Percentiles rank a stretch among this genome's conserved stretches.
Evolutionary conservation across 1,140 invertebrate genomes (phyloP).

Genomic region (Zophobas atratus): DNA sequence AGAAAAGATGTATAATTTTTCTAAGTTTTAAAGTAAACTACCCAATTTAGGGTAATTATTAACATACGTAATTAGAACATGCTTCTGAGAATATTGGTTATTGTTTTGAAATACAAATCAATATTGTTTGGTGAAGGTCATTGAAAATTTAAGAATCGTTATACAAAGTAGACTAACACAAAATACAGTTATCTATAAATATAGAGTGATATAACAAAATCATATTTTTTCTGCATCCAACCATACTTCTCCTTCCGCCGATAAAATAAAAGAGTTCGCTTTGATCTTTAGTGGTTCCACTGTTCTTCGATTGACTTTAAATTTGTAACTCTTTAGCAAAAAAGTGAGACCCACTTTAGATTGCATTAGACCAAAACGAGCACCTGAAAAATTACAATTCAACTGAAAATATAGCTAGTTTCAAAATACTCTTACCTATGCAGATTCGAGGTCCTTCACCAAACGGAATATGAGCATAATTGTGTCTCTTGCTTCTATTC

Average conservation of each 20-base stretch:
- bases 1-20: too few relatives aligned
- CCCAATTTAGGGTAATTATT: too few relatives aligned
- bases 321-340: neutral
- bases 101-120: too few relatives aligned
- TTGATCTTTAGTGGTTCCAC: neutral
- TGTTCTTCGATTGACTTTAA: neutral
- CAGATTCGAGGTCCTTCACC: conserved; percentile 71
- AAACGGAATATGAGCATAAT: neutral
- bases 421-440: conserved; percentile 73
- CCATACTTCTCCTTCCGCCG: conserved; percentile 36
- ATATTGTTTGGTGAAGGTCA: too few relatives aligned
- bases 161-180: too few relatives aligned
- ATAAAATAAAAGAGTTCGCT: conserved; percentile 25
- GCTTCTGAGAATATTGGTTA: too few relatives aligned
- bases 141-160: too few relatives aligned
- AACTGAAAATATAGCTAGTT: conserved; percentile 8
- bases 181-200: too few relatives aligned
- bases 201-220: neutral
- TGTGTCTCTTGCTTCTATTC: conserved; percentile 60
- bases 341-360: neutral
- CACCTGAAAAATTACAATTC: conserved; percentile 48
- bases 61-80: too few relatives aligned
- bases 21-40: too few relatives aligned
- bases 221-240: conserved; percentile 47
- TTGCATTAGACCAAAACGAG: conserved; percentile 53